Conservation (phyloP, 92 coral and sea anemone genomes). For the Porites divaricata region DNA sequence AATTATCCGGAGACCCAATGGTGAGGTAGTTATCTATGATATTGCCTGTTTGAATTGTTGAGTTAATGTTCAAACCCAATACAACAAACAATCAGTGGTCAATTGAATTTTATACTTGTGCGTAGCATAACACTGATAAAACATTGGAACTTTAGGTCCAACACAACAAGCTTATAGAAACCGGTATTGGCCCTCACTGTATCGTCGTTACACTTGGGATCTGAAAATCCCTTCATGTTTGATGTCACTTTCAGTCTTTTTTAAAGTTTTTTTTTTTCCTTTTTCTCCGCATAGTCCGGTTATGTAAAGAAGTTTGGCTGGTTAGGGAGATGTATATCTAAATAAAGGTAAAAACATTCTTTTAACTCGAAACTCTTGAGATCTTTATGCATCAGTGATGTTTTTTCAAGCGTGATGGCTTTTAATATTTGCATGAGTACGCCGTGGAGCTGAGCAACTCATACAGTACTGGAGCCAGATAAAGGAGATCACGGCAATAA, state of each 20-base stretch:
- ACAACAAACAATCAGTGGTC: slow-evolving; percentile 17
- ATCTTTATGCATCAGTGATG: not conserved
- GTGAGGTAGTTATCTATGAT: not conserved
- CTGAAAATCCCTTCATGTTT: not conserved
- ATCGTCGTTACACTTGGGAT: not conserved
- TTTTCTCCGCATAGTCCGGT: too few species aligned
- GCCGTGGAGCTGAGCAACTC: not conserved
- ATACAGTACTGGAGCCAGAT: too few species aligned
- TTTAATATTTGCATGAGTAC: slow-evolving; percentile 3
- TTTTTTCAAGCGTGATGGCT: not conserved
- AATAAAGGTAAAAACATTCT: not conserved
- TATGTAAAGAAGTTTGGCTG: not conserved
- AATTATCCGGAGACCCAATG: slow-evolving; percentile 30
- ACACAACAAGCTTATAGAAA: not conserved
- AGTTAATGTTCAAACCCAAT: slow-evolving; percentile 39
- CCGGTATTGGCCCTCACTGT: slow-evolving; percentile 6
- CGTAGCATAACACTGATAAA: not conserved
- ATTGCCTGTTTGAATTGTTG: slow-evolving; percentile 29
- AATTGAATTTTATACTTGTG: slow-evolving; percentile 10
- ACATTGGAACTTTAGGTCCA: not conserved
- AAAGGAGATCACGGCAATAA: too few species aligned
- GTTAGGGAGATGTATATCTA: not conserved
- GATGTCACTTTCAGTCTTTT: not conserved
- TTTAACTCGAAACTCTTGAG: slow-evolving; percentile 1
- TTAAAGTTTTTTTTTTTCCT: not conserved